Evolutionary conservation across 2,888 invertebrate species (phyloP).

Genomic region (Tinea trinotella): DNA sequence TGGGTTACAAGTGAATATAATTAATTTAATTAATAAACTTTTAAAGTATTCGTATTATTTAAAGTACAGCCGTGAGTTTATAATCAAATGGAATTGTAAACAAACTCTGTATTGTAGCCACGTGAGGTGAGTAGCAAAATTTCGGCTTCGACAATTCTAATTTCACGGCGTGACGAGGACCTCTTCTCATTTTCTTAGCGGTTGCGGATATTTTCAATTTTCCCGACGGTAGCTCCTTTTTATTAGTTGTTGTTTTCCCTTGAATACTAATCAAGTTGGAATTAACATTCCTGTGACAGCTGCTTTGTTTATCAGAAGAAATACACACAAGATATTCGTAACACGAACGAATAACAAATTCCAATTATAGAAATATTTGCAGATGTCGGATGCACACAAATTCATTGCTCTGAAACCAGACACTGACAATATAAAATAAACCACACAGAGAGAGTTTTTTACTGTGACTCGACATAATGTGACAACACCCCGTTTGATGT

Average conservation of each 20-base stretch:
- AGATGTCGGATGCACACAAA: not conserved
- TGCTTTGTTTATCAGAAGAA: slow-evolving; percentile 22
- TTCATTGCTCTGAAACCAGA: too few relatives aligned
- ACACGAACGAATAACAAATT: not conserved
- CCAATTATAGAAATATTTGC: not conserved
- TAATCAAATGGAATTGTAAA: slow-evolving; percentile 61
- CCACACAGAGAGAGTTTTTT: too few relatives aligned
- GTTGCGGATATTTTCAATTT: slow-evolving; percentile 71
- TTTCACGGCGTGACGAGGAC: slow-evolving; percentile 62
- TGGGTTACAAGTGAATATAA: too few relatives aligned
- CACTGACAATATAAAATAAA: too few relatives aligned
- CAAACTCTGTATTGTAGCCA: slow-evolving; percentile 47
- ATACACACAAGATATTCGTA: not conserved
- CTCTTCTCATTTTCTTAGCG: slow-evolving; percentile 62
- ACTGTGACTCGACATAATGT: too few relatives aligned
- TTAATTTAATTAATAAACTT: too few relatives aligned
- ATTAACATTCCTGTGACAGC: slow-evolving; percentile 56
- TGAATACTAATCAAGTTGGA: slow-evolving; percentile 57
- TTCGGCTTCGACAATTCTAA: slow-evolving; percentile 43
- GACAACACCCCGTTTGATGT: too few relatives aligned
- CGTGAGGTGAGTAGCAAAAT: slow-evolving; percentile 51
- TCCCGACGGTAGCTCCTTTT: slow-evolving; percentile 60
- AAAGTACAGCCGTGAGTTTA: slow-evolving; percentile 18
- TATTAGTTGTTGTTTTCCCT: slow-evolving; percentile 67
- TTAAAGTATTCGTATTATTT: not conserved